Evolutionary conservation across 2,888 invertebrate genomes (phyloP).

Genomic region (Leptarthrus brevirostris): DNA sequence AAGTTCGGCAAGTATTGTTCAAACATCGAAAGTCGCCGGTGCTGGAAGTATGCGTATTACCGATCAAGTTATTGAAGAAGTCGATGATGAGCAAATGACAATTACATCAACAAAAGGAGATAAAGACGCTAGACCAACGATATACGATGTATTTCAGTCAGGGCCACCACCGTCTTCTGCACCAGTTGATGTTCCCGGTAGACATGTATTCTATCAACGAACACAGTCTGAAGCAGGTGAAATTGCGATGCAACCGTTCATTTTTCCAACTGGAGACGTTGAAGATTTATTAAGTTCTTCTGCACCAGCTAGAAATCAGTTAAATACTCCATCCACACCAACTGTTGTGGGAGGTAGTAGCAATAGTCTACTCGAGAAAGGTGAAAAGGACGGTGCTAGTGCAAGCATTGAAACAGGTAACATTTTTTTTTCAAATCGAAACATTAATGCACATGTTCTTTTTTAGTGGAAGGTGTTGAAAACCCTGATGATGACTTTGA

Average conservation of each 20-base stretch:
- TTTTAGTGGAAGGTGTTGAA: slow-evolving; percentile 62
- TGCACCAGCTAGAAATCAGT: slow-evolving; percentile 60
- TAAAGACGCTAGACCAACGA: slow-evolving; percentile 72
- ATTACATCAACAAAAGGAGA: slow-evolving; percentile 76
- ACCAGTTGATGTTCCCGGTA: slow-evolving; percentile 73
- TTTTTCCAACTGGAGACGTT: slow-evolving; percentile 65
- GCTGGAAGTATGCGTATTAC: slow-evolving; percentile 73
- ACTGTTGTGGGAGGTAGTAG: slow-evolving; percentile 61
- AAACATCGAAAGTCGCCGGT: slow-evolving; percentile 42
- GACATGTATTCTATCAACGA: slow-evolving; percentile 61
- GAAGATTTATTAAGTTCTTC: slow-evolving; percentile 64
- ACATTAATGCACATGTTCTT: not conserved
- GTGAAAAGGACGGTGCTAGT: slow-evolving; percentile 57
- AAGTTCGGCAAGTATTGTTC: slow-evolving; percentile 63
- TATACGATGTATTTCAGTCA: slow-evolving; percentile 71
- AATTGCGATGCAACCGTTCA: slow-evolving; percentile 56
- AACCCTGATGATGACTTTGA: slow-evolving; percentile 76
- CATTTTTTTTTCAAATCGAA: not conserved
- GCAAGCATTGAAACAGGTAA: slow-evolving; percentile 64
- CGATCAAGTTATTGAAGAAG: slow-evolving; percentile 79
- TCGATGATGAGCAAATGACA: slow-evolving; percentile 86
- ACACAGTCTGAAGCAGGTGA: slow-evolving; percentile 62
- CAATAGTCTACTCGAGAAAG: slow-evolving; percentile 9
- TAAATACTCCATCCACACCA: slow-evolving; percentile 57
- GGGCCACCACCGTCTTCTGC: slow-evolving; percentile 71